Conservation (phyloP, 2,113 vertebrate genomes). For the Pseudopipra pipra region DNA sequence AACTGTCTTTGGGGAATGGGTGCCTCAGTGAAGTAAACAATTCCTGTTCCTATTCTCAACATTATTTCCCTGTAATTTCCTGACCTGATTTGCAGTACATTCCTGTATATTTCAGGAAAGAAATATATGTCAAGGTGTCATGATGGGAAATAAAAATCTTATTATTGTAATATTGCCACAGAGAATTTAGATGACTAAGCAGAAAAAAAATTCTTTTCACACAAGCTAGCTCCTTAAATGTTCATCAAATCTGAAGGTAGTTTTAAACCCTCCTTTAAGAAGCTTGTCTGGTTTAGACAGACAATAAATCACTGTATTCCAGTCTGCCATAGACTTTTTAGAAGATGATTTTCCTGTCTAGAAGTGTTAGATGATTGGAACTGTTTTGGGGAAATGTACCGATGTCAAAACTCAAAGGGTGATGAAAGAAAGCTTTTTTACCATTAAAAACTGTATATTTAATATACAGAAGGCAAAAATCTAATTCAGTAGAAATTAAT, state of each 20-base stretch:
- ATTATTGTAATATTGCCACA: background rate
- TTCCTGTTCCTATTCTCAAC: background rate
- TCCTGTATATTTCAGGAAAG: background rate
- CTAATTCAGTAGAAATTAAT: background rate
- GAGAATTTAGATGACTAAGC: background rate
- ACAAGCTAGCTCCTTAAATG: background rate
- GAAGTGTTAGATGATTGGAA: background rate
- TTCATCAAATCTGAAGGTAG: background rate
- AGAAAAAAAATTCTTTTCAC: background rate
- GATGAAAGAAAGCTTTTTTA: background rate
- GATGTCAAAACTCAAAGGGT: background rate
- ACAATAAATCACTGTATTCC: background rate
- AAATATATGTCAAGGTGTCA: background rate
- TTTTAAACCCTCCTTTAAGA: background rate
- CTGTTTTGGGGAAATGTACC: background rate
- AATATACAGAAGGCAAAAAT: background rate
- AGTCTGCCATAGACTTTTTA: background rate
- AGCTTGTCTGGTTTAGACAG: background rate
- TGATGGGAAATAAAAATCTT: background rate
- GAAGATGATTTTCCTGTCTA: background rate
- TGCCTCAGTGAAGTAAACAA: slow-evolving; percentile 40
- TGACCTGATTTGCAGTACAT: background rate
- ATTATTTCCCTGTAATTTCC: slow-evolving; percentile 35
- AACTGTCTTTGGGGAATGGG: slow-evolving; percentile 34
- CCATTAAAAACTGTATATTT: background rate